Percentiles rank a stretch among this genome's conserved stretches.
phyloP scores from a whole-genome alignment of 2,888 invertebrate species.

The Drosophila pseudotalamancana region DNA sequence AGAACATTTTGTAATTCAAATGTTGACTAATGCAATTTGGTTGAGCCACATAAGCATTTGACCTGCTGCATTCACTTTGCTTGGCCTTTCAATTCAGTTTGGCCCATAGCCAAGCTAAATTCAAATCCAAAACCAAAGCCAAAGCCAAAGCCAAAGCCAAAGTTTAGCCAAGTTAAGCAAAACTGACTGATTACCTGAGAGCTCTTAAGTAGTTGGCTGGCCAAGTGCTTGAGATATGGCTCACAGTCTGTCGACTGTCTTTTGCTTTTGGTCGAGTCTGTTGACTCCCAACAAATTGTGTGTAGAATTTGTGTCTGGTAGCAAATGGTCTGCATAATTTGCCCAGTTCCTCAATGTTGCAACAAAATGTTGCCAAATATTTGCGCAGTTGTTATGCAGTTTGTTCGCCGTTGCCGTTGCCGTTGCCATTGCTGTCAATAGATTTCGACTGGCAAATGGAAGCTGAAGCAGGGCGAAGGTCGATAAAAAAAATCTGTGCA shows the following conservation, averaged over 20 bases:
- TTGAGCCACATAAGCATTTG: not conserved
- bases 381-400: slow-evolving; percentile 56
- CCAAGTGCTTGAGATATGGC: slow-evolving; percentile 12
- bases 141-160: no score
- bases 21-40: not conserved
- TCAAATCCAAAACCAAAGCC: no score
- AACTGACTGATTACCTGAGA: slow-evolving; percentile 48
- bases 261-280: no score
- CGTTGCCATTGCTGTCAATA: slow-evolving; percentile 36
- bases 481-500: slow-evolving; percentile 31
- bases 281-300: slow-evolving; percentile 48
- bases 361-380: slow-evolving; percentile 59
- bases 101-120: slow-evolving; percentile 31
- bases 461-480: no score
- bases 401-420: slow-evolving; percentile 18
- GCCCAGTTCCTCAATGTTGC: slow-evolving; percentile 26
- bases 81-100: slow-evolving; percentile 20
- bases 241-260: not conserved
- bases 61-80: not conserved
- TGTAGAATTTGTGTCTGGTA: slow-evolving; percentile 46
- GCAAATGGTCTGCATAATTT: slow-evolving; percentile 72
- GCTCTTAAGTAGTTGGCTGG: slow-evolving; percentile 1
- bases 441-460: slow-evolving; percentile 1
- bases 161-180: not conserved
- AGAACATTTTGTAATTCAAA: not conserved